Evolutionary conservation across 2,888 invertebrate species (phyloP), one percentile per base, ranked within the genome.

Genomic region (Tethea ocularis): DNA sequence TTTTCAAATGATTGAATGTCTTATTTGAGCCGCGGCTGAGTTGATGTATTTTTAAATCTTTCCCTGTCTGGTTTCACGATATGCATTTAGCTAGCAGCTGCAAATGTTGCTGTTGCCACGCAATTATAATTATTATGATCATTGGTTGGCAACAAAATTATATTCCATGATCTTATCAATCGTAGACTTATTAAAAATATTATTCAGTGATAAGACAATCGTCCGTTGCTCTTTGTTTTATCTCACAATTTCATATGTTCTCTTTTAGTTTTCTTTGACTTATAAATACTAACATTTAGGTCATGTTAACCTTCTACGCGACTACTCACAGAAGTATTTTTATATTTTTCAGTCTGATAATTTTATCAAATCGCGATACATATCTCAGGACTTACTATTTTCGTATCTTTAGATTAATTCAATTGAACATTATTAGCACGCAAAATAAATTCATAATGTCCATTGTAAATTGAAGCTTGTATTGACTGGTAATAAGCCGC

Each of bases 221-320:
- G 72, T 72, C 55, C 73, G 61, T 70, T 69, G 69, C 68, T 68
- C 70, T 72, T 72, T 72, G 72, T 69, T 79, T 72, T 71, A 63
- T 67, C 67, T 54, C 22, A 52, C 52, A 61, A 57, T 68, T 70
- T 78, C 61, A 72, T 77, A 77, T 79, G 80, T 77, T 68, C 74
- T 57, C 58, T 60, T 69, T 68, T 64, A 10, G 17, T n/a, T n/a
- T n/a, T n/a, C n/a, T 41, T 41, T 36, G 36, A 36, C 15, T 36
- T 15, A 15, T 36, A 7, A n/a, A 7, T 15, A 41, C 4, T 41
- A 15, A 17, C 41, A 17, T 41, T 17, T 0, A 36, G 15, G 29
- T 29, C 10, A 29, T 29, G 3, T 38, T 38, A 2, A 38, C 36
- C 36, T 38, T 38, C 36, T 4, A 38, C n/a, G 15, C 15, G 7